Conservation (phyloP, 2,113 vertebrate species). For the Taurulus bubalis region DNA sequence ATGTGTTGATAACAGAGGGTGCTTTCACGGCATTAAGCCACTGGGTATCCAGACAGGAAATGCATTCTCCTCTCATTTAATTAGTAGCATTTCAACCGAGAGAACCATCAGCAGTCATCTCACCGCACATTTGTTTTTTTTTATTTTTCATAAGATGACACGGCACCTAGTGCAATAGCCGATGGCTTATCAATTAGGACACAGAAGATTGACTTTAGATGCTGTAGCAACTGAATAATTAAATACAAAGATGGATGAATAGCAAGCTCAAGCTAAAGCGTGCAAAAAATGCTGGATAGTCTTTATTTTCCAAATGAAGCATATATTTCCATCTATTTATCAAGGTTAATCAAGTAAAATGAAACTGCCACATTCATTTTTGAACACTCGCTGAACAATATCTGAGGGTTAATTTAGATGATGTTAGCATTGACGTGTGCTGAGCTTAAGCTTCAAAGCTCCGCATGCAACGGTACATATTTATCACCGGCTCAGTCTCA, state of each 20-base stretch:
- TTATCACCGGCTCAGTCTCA: conserved; percentile 47
- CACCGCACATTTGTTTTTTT: conserved; percentile 21
- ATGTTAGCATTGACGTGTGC: background rate
- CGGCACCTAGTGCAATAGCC: conserved; percentile 13
- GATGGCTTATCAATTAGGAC: conserved; percentile 26
- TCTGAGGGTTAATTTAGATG: conserved; percentile 12
- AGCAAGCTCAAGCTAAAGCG: background rate
- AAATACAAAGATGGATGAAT: background rate
- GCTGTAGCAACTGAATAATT: background rate
- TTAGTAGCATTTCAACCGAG: conserved; percentile 46
- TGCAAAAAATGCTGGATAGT: background rate
- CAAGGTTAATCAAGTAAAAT: background rate
- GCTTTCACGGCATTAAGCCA: conserved; percentile 26
- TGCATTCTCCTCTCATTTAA: conserved; percentile 50
- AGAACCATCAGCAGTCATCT: conserved; percentile 38
- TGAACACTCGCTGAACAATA: background rate
- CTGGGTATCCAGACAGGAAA: conserved; percentile 26
- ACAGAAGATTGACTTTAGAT: background rate
- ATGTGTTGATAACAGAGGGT: conserved; percentile 33
- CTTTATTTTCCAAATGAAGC: background rate
- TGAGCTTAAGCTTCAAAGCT: conserved; percentile 9
- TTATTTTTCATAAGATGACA: conserved; percentile 33
- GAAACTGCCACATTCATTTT: background rate
- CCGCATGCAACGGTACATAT: conserved; percentile 45
- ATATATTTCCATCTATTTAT: background rate